Base-by-base conservation (phyloP, 2,797 vertebrate genomes). In the Pampus argenteus region DNA sequence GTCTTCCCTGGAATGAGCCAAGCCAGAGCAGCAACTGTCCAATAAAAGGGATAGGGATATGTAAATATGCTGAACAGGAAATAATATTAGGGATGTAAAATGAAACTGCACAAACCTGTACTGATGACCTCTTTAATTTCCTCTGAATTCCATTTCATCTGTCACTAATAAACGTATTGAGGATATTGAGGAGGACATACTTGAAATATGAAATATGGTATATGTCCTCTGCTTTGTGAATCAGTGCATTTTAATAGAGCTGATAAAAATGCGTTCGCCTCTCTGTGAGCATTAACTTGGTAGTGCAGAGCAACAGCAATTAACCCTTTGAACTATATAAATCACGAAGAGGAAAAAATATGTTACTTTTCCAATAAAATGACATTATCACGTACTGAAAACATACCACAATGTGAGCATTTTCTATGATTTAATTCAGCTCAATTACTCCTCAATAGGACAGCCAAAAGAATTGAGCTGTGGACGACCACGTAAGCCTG, bases 1-100 rank as follows among this genome's bases (percentile, higher is more conserved):
- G 76, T 88, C 84, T 87, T 85, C 77, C 58, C 81, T 78, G 48
- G 74, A 78, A 87, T 91, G 89, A 93, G 86, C 85, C 82, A 92
- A 84, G 65, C 86, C 86, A 84, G 88, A 90, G 81, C 75, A 68
- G 38, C 8, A 66, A 77, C 76, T 77, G 66, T 79, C 62, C 77
- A 89, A 90, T 90, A 82, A 88, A 86, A 68, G 64, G 76, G 72
- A 87, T 42, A 36, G 79, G 76, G 82, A 79, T 80, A 89, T 59
- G 60, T 84, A 86, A 88, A 87, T 81, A 87, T 73, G 58, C 61
- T 59, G 70, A 87, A 89, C 81, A 88, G 86, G 83, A 90, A 88
- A 88, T 87, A 77, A 89, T 89, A 86, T 76, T 71, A 38, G 52
- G 50, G 40, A 83, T 79, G 81, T 85, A 79, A 88, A 87, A 83